These are phyloP conservation scores for Phylloscopus trochilus DNA, from an alignment of 2,113 vertebrate species.

Conservation along the genomic window DNA sequence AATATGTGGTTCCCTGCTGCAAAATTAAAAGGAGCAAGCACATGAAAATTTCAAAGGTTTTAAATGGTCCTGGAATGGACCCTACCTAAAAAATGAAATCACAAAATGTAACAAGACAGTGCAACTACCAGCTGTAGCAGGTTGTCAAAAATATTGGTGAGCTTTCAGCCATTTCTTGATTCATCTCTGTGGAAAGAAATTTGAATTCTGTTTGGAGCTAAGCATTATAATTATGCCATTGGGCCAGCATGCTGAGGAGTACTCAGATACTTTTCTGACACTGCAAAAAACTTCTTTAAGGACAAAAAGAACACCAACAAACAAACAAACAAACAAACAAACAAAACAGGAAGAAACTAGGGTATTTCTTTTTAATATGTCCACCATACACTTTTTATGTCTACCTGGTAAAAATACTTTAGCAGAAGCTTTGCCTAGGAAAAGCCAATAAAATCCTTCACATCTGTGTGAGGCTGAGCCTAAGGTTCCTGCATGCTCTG, in stretches of 20 bases:
- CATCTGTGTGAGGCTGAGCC: background rate
- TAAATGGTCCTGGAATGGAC: background rate
- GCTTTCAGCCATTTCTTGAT: background rate
- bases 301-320: background rate
- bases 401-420: background rate
- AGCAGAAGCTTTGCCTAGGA: background rate
- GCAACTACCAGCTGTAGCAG: background rate
- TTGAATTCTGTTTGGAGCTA: background rate
- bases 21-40: constrained; percentile 13
- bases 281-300: background rate
- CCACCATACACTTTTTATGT: background rate
- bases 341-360: background rate
- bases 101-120: background rate
- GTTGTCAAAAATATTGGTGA: background rate
- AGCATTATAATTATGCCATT: background rate
- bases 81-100: background rate
- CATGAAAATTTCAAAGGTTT: background rate
- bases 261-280: background rate
- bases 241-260: background rate
- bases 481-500: background rate
- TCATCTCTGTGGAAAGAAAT: background rate
- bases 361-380: background rate
- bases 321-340: background rate
- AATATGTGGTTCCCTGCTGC: background rate
- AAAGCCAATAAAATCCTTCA: background rate